phyloP scores from a whole-genome alignment of 2,113 vertebrate genomes.

The Chascanopsetta lugubris region DNA sequence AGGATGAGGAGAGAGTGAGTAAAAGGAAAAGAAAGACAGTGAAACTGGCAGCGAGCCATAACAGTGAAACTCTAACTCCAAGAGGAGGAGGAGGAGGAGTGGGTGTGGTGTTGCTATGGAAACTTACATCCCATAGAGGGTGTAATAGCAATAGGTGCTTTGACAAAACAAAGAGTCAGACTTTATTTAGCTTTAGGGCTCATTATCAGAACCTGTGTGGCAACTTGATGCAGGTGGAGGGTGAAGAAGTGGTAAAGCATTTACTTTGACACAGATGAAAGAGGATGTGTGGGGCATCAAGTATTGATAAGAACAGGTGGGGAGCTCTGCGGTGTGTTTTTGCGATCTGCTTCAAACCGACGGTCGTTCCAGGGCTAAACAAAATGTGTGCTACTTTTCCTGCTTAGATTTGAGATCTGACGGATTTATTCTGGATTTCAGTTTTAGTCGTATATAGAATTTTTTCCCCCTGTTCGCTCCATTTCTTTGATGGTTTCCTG shows the following conservation, averaged over 20 bases:
- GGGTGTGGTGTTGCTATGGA: slow-evolving; percentile 62
- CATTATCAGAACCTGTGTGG: slow-evolving; percentile 19
- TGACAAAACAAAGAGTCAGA: slow-evolving; percentile 57
- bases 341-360: neutral
- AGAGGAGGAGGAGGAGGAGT: slow-evolving; percentile 30
- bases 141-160: slow-evolving; percentile 56
- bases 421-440: too few relatives aligned
- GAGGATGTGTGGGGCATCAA: slow-evolving; percentile 7
- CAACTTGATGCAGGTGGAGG: slow-evolving; percentile 8
- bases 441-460: too few relatives aligned
- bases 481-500: neutral
- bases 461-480: neutral
- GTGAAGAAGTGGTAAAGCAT: slow-evolving; percentile 9
- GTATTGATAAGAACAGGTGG: slow-evolving; percentile 1
- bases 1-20: slow-evolving; percentile 1
- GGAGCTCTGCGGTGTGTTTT: slow-evolving; percentile 1
- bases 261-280: neutral
- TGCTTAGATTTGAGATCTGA: neutral
- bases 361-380: neutral
- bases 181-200: slow-evolving; percentile 29
- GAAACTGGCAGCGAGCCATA: slow-evolving; percentile 30
- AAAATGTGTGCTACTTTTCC: too few relatives aligned
- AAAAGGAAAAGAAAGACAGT: neutral
- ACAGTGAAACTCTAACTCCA: neutral
- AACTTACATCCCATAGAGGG: slow-evolving; percentile 50